These are phyloP conservation scores for Spea bombifrons DNA, from an alignment of 2,113 vertebrate genomes.

Conservation along the genomic window DNA sequence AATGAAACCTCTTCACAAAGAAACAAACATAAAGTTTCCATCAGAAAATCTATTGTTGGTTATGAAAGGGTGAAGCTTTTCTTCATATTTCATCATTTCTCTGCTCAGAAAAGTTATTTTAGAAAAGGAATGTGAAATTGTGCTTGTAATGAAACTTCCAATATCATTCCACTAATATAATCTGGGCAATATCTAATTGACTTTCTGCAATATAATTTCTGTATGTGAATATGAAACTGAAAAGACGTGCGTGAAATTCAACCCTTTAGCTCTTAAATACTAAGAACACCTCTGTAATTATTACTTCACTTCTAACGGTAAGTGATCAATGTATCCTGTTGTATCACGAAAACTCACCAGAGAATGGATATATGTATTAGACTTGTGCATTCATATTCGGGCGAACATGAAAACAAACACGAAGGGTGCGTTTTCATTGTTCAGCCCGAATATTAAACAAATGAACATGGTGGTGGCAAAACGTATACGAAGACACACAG, in stretches of 20 bases:
- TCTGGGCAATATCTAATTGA: constrained; percentile 15
- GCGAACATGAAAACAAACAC: too few species aligned
- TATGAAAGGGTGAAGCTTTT: neutral
- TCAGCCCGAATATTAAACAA: too few species aligned
- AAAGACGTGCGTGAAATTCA: constrained; percentile 16
- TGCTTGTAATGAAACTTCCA: constrained; percentile 7
- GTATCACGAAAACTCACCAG: neutral
- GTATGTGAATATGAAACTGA: constrained; percentile 19
- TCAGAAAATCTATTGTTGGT: neutral
- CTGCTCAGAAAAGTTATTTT: neutral
- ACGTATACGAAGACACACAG: too few species aligned
- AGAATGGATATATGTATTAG: neutral
- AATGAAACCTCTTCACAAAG: neutral
- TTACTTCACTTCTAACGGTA: constrained; percentile 15
- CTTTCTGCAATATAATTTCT: constrained; percentile 13
- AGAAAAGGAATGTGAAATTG: neutral
- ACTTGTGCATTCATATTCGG: too few species aligned
- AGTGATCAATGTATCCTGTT: constrained; percentile 4
- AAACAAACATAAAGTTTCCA: neutral
- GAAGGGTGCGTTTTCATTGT: too few species aligned
- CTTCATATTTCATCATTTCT: neutral
- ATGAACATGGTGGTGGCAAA: too few species aligned
- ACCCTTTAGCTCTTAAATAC: neutral
- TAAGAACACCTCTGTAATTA: constrained; percentile 10
- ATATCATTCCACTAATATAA: neutral